These are phyloP conservation scores for Ctenoplectra terminalis DNA, from an alignment of 1,140 invertebrate species.

Conservation along the genomic window DNA sequence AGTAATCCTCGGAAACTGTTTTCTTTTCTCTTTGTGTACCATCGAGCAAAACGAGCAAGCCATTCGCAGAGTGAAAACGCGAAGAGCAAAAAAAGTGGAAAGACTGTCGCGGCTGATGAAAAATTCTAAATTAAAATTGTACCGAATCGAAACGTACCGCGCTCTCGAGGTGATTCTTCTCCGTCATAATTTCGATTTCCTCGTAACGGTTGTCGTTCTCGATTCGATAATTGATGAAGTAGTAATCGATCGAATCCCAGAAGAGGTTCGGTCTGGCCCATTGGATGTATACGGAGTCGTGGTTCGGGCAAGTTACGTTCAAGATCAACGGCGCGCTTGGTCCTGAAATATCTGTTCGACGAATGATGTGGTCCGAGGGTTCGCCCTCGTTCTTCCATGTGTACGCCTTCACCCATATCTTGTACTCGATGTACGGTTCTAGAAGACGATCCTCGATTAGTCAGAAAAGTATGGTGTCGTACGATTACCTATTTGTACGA, in stretches of 20 bases:
- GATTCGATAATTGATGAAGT: slow-evolving; percentile 89
- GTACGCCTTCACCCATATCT: slow-evolving; percentile 92
- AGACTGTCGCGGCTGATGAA: neutral
- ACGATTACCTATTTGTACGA: neutral
- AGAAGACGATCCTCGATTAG: slow-evolving; percentile 70
- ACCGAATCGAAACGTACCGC: slow-evolving; percentile 84
- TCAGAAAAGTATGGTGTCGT: neutral
- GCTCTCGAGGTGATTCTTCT: slow-evolving; percentile 85
- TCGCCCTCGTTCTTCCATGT: slow-evolving; percentile 89
- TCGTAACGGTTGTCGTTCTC: slow-evolving; percentile 85
- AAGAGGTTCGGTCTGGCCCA: slow-evolving; percentile 90
- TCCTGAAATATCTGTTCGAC: slow-evolving; percentile 91
- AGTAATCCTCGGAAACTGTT: neutral
- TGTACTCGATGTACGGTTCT: slow-evolving; percentile 93
- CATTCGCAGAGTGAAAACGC: slow-evolving; percentile 1
- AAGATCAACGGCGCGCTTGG: slow-evolving; percentile 91
- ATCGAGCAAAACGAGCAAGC: neutral
- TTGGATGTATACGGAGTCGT: slow-evolving; percentile 90
- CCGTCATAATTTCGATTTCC: slow-evolving; percentile 85
- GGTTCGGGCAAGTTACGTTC: slow-evolving; percentile 91
- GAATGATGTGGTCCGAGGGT: slow-evolving; percentile 87
- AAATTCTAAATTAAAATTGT: no score
- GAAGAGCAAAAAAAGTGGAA: slow-evolving; percentile 16
- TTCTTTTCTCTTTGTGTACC: neutral
- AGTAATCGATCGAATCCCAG: slow-evolving; percentile 90